Evolutionary conservation across 2,888 invertebrate species (phyloP).

Genomic region (Molorchus minor): DNA sequence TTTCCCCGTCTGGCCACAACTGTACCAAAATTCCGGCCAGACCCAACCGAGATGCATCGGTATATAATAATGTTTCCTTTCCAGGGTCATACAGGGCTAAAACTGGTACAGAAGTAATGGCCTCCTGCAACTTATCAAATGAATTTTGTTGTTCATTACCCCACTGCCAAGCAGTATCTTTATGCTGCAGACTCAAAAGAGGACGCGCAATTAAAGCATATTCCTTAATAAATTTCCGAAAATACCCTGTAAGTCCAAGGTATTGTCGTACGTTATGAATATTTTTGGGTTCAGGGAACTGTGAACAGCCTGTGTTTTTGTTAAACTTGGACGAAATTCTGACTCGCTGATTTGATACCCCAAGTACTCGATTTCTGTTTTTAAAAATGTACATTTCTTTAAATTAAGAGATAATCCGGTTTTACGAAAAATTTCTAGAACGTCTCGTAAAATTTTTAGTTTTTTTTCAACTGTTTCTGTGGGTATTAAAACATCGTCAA

Average conservation of each 20-base stretch:
- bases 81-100: background rate
- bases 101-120: background rate
- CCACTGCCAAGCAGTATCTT: background rate
- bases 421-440: background rate
- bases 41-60: background rate
- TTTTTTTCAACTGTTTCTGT: background rate
- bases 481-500: background rate
- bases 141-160: background rate
- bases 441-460: background rate
- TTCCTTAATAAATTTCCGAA: background rate
- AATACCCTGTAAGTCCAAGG: background rate
- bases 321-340: background rate
- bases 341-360: background rate
- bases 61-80: background rate
- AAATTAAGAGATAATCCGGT: background rate
- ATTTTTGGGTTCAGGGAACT: background rate
- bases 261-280: background rate
- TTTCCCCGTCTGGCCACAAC: background rate
- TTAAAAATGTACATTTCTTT: background rate
- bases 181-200: background rate
- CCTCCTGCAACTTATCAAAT: background rate
- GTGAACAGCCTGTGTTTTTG: background rate
- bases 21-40: background rate
- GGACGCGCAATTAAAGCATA: background rate
- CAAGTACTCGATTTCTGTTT: background rate